phyloP scores from a whole-genome alignment of 2,888 invertebrate species.

The Eilema depressum region DNA sequence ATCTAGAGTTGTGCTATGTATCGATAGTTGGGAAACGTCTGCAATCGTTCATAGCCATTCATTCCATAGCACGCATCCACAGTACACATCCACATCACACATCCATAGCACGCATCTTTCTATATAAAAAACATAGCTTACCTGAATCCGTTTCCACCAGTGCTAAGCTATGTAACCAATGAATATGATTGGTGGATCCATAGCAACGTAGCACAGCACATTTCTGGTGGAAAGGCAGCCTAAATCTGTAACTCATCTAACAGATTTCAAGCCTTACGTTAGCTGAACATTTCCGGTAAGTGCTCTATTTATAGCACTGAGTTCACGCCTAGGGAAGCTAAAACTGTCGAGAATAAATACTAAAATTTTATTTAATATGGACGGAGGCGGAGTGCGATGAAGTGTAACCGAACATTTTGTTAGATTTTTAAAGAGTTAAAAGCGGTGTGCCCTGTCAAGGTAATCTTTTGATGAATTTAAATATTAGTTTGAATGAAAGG shows the following conservation, averaged over 20 bases:
- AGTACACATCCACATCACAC: too few relatives aligned
- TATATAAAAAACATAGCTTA: too few relatives aligned
- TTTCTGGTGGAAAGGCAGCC: too few relatives aligned
- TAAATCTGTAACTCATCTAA: slow-evolving; percentile 10
- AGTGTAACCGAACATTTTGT: not conserved
- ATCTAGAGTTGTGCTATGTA: too few relatives aligned
- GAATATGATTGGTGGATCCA: too few relatives aligned
- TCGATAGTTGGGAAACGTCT: too few relatives aligned
- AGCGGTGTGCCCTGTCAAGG: not conserved
- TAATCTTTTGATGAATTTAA: not conserved
- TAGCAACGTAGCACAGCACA: too few relatives aligned
- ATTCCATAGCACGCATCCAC: too few relatives aligned
- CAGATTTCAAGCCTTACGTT: slow-evolving; percentile 4
- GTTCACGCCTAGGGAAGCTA: not conserved
- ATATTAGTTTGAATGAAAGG: not conserved
- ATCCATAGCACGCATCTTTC: too few relatives aligned
- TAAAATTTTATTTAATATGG: not conserved
- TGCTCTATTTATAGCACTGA: slow-evolving; percentile 6
- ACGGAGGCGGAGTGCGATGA: not conserved
- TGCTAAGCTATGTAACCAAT: too few relatives aligned
- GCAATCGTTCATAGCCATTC: too few relatives aligned
- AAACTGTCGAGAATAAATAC: not conserved
- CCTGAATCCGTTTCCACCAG: too few relatives aligned
- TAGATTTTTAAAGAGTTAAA: not conserved
- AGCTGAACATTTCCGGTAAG: slow-evolving; percentile 7